Base-by-base conservation (phyloP, 2,888 invertebrate species). In the Drosophila aldrichi region DNA sequence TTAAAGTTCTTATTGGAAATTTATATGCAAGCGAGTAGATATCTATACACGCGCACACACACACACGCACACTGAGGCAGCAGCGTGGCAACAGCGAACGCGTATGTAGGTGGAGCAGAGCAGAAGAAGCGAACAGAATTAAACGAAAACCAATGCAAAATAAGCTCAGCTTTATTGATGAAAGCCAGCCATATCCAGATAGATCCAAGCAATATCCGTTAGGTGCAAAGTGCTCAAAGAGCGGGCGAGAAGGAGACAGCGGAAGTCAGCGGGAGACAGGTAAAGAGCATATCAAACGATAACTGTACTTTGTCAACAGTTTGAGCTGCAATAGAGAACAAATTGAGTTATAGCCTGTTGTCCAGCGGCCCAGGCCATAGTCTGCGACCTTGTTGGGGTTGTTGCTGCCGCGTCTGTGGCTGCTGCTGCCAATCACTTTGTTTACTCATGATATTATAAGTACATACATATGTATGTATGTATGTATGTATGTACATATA, bases 381-480 rank as follows among this genome's bases (percentile, higher is more conserved):
- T 20, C 22, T 12, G 49, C 51, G 79, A 79, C 70, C 77, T 89
- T 89, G 81, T 55, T 56, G 54, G 51, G 69, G 69, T 74, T 66
- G 79, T 66, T 69, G 57, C 41, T 41, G 44, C 32, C 10, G 79
- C 63, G 67, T 55, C 41, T 41, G 41, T 4, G 14, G 36, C 40
- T 34, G 32, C n/a, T n/a, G n/a, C 29, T 49, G 29, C 12, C 56
- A 68, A 77, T 54, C 41, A 55, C 49, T 72, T 63, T 70, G 70
- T 83, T 77, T 87, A 78, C 63, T 57, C 46, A 64, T 78, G 69
- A 81, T 75, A 84, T 84, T 75, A 84, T 75, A 63, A 43, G 58
- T 59, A 70, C 70, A n/a, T n/a, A n/a, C n/a, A 65, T 63, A 38
- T 29, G 18, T 14, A 46, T n/a, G 63, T 63, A 38, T 29, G 18